Base-by-base conservation (phyloP, 2,888 invertebrate species). In the Drosophila stalkeri region DNA sequence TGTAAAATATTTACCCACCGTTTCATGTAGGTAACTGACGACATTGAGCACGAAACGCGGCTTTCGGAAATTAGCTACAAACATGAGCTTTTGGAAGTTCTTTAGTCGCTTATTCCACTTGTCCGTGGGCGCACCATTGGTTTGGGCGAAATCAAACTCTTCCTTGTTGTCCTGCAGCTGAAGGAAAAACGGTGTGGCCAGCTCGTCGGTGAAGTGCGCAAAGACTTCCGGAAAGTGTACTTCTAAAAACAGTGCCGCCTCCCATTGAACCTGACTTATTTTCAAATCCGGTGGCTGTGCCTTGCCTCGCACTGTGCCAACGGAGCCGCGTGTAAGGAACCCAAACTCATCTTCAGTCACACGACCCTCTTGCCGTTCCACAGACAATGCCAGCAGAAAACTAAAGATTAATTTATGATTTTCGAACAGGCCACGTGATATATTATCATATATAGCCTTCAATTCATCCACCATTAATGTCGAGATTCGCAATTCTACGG, bases 341-440 rank as follows among this genome's bases (percentile, higher is more conserved):
- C 95, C 95, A 95, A 97, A 97, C 83, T 97, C 96, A 0, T 93
- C 92, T 0, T 94, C 93, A 0, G 91, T 91, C 14, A 98, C 95
- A 0, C 93, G 89, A 0, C 94, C 94, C 0, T 94, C 94, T 85
- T 92, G 80, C 61, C 95, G 94, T 90, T 95, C 95, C 77, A 98
- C 95, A 4, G 97, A 96, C 72, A 96, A 94, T 86, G 97, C 96
- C 16, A 98, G 93, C 93, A 98, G 95, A 90, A 98, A 97, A 90
- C 97, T 97, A 92, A 96, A 98, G 64, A 98, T 96, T 1, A 98
- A 94, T 93, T 98, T 98, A 93, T 99, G 98, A 70, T 96, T 95
- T 92, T 98, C 98, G 91, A 98, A 98, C 12, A 99, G 94, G 0
- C 98, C 98, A 64, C 98, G 95, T 0, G 98, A 97, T 39, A 98